Evolutionary conservation across 53 echinoderm and acorn worm genomes (phyloP).

Genomic region (Temnopleurus reevesii): DNA sequence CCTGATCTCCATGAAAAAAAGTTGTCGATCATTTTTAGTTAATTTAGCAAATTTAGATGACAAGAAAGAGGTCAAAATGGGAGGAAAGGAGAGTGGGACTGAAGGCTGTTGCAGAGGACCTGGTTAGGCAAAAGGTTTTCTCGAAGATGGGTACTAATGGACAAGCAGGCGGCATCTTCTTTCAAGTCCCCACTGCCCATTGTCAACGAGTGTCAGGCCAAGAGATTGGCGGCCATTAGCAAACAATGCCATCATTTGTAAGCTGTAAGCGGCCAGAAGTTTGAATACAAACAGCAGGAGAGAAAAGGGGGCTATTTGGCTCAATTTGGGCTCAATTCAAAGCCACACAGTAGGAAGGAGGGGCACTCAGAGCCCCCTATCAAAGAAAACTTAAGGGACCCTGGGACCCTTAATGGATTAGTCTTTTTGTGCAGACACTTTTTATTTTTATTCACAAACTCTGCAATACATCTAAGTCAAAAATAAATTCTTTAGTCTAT

Average conservation of each 20-base stretch:
- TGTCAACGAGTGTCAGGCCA: conserved; percentile 18
- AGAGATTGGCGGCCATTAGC: conserved; percentile 41
- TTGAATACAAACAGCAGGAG: background rate
- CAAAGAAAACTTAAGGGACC: background rate
- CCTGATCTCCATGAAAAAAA: too few species aligned
- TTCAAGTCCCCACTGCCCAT: background rate
- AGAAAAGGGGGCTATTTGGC: background rate
- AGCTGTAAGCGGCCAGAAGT: conserved; percentile 30
- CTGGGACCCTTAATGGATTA: background rate
- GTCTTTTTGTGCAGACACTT: too few species aligned
- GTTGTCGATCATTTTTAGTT: background rate
- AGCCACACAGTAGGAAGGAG: background rate
- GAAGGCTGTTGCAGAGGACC: too few species aligned
- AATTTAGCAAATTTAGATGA: background rate
- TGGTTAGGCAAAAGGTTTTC: too few species aligned
- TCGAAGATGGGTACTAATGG: too few species aligned
- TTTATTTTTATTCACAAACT: too few species aligned
- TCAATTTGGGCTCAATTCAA: conserved; percentile 28
- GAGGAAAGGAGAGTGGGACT: too few species aligned
- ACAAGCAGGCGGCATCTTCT: background rate
- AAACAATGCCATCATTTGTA: conserved; percentile 55
- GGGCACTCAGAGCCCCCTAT: background rate
- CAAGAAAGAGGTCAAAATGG: too few species aligned
- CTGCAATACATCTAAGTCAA: too few species aligned
- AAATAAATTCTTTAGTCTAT: too few species aligned